phyloP scores from a whole-genome alignment of 2,797 vertebrate species.

The Enteromius argenteus region DNA sequence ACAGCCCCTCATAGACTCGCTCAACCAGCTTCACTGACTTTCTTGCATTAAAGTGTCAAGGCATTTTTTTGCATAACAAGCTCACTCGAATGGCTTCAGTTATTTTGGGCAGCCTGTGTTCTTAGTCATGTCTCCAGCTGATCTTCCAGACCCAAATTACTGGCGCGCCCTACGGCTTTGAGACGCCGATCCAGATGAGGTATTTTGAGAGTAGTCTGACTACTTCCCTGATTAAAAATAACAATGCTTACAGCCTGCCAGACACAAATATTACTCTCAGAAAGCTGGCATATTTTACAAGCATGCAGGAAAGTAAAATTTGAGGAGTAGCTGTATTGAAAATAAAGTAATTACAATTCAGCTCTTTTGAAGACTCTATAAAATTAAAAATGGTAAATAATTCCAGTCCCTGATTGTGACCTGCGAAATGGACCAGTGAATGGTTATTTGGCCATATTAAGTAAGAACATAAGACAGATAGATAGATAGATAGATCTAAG shows the following conservation, averaged over 20 bases:
- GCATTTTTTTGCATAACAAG: conserved; percentile 76
- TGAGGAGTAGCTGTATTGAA: background rate
- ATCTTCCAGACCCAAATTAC: conserved; percentile 60
- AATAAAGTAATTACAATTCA: background rate
- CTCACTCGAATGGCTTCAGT: conserved; percentile 75
- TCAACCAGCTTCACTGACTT: conserved; percentile 71
- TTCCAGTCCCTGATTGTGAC: background rate
- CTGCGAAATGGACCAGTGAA: background rate
- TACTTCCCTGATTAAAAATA: conserved; percentile 49
- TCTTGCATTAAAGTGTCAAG: conserved; percentile 71
- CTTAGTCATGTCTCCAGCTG: conserved; percentile 37
- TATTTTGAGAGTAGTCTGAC: conserved; percentile 58
- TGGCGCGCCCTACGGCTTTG: conserved; percentile 63
- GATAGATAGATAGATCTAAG: no score
- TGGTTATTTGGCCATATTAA: background rate
- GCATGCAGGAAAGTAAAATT: background rate
- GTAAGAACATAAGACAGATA: background rate
- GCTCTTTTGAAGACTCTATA: background rate
- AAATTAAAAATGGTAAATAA: background rate
- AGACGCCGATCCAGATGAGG: conserved; percentile 65
- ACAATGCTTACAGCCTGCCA: conserved; percentile 26
- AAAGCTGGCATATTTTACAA: background rate
- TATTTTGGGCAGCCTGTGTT: conserved; percentile 67
- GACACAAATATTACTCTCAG: conserved; percentile 2
- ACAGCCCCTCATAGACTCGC: conserved; percentile 38